A percentile compares a stretch with the other conserved stretches of the same genome.
phyloP scores from a whole-genome alignment of 2,888 invertebrate genomes.

The Heterodera filipjevi region DNA sequence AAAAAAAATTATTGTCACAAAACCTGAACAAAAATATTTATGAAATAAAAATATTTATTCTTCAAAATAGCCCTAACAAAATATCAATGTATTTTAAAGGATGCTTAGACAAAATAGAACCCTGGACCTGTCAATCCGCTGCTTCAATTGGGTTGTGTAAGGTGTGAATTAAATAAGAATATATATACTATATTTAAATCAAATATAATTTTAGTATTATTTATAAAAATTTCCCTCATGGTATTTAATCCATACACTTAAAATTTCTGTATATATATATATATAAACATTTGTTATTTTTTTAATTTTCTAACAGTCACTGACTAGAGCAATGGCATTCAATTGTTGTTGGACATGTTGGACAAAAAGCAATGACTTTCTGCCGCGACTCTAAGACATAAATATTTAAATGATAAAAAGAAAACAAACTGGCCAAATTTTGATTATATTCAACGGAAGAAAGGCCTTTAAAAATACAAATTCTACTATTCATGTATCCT shows the following conservation, averaged over 20 bases:
- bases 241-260: too few relatives aligned
- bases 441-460: too few relatives aligned
- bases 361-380: neutral
- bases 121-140: neutral
- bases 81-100: neutral
- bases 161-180: neutral
- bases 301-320: neutral
- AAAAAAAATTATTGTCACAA: too few relatives aligned
- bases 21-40: too few relatives aligned
- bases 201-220: neutral
- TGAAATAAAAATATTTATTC: too few relatives aligned
- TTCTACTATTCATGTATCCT: too few relatives aligned
- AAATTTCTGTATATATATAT: too few relatives aligned
- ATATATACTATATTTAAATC: neutral
- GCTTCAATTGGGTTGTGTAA: neutral
- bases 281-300: neutral
- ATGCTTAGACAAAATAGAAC: neutral
- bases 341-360: conserved; percentile 17
- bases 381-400: neutral
- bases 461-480: too few relatives aligned
- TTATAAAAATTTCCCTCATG: too few relatives aligned
- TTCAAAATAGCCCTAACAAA: too few relatives aligned
- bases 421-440: too few relatives aligned
- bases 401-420: neutral
- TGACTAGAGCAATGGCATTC: conserved; percentile 13